phyloP scores from a whole-genome alignment of 2,888 invertebrate genomes.

The Cheiracanthium punctorium region DNA sequence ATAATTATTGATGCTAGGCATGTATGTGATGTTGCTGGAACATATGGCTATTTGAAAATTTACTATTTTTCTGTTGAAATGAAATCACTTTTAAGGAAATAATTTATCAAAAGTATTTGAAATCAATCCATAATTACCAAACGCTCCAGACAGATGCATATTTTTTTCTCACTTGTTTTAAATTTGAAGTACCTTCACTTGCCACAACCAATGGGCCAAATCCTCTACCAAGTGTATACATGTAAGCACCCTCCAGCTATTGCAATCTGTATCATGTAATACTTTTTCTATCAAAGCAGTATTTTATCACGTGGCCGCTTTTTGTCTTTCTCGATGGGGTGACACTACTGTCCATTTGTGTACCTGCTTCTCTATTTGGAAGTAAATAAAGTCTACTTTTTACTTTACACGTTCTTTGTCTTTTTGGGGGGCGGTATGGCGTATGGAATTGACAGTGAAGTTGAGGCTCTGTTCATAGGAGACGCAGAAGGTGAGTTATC shows the following conservation, averaged over 20 bases:
- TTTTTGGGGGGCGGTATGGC: too few species aligned
- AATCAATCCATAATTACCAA: neutral
- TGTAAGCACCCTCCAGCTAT: neutral
- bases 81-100: neutral
- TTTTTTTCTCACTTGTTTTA: neutral
- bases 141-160: neutral
- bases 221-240: neutral
- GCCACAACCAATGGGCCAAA: neutral
- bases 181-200: too few species aligned
- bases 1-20: too few species aligned
- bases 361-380: slow-evolving; percentile 1
- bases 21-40: too few species aligned
- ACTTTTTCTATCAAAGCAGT: slow-evolving; percentile 12
- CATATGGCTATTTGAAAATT: neutral
- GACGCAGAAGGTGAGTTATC: too few species aligned
- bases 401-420: too few species aligned
- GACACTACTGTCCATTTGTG: slow-evolving; percentile 8
- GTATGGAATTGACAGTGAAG: too few species aligned
- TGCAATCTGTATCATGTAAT: neutral
- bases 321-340: slow-evolving; percentile 13
- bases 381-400: neutral
- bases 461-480: too few species aligned
- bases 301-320: slow-evolving; percentile 11
- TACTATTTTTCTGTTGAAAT: neutral
- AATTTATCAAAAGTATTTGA: neutral